A percentile compares a stretch with the other conserved stretches of the same genome.
Evolutionary conservation across 1,140 invertebrate species (phyloP).

Genomic region (Dolichoris vasculosae): DNA sequence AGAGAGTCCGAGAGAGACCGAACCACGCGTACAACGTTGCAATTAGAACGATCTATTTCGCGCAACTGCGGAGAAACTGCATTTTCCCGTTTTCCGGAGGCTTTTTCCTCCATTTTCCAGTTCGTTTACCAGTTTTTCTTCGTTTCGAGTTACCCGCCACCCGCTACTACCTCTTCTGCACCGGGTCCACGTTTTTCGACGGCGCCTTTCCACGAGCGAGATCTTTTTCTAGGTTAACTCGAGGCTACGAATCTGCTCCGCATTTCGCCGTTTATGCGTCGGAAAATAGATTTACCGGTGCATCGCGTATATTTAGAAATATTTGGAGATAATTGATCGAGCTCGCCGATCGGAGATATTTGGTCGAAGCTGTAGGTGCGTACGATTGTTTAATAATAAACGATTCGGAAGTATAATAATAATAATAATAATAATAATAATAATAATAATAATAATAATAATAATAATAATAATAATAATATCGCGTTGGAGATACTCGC

Average conservation of each 20-base stretch:
- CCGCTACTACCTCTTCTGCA: no score
- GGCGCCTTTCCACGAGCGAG: neutral
- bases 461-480: no score
- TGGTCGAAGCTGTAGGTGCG: neutral
- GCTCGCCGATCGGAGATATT: neutral
- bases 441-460: no score
- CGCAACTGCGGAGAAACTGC: conserved; percentile 40
- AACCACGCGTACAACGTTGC: conserved; percentile 36
- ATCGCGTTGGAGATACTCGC: no score
- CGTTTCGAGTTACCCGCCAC: no score
- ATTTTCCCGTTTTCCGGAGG: neutral
- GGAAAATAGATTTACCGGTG: neutral
- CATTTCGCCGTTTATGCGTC: neutral
- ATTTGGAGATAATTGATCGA: no score
- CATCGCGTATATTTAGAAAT: neutral
- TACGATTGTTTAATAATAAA: neutral
- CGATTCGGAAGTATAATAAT: neutral
- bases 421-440: no score
- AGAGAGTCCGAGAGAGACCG: neutral
- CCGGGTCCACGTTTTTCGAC: neutral
- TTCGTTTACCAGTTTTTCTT: no score
- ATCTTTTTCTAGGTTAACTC: neutral
- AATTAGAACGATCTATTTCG: conserved; percentile 54
- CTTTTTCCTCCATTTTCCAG: neutral
- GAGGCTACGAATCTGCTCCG: neutral